Percentiles rank a stretch among this genome's conserved stretches.
phyloP scores from a whole-genome alignment of 2,113 vertebrate species.

The Leptobrachium leishanense region DNA sequence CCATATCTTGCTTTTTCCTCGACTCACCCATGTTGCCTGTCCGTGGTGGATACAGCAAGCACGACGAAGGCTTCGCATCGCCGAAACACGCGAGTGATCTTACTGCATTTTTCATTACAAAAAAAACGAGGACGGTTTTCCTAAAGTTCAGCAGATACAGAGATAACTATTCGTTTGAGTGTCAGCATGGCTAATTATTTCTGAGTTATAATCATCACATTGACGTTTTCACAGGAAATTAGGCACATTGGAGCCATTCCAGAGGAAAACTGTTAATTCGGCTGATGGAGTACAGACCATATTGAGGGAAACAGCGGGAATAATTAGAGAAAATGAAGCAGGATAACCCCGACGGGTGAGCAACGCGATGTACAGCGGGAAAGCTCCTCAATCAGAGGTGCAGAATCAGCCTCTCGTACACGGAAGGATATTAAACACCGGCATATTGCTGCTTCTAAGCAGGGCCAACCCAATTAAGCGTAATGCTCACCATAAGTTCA shows the following conservation, averaged over 20 bases:
- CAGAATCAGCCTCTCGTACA: constrained; percentile 21
- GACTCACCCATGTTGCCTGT: no score
- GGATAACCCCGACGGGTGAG: constrained; percentile 36
- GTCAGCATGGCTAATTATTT: constrained; percentile 43
- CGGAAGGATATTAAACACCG: constrained; percentile 21
- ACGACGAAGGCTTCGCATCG: background rate
- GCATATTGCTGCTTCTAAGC: constrained; percentile 20
- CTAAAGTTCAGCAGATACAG: constrained; percentile 6
- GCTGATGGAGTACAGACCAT: constrained; percentile 36
- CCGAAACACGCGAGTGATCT: background rate
- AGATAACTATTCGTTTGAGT: constrained; percentile 7
- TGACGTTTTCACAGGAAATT: constrained; percentile 38
- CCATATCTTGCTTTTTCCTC: no score
- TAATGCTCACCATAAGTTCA: background rate
- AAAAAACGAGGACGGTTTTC: background rate
- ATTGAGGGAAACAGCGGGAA: constrained; percentile 43
- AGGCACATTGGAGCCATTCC: constrained; percentile 35
- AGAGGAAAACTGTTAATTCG: constrained; percentile 30
- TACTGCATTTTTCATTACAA: background rate
- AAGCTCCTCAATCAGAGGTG: constrained; percentile 29
- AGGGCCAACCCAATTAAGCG: constrained; percentile 22
- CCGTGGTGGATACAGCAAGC: no score
- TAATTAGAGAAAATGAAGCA: constrained; percentile 43
- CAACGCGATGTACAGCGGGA: constrained; percentile 16
- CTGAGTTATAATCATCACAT: constrained; percentile 43